phyloP scores from a whole-genome alignment of 2,888 invertebrate genomes.

The Polyommatus iphigenia region DNA sequence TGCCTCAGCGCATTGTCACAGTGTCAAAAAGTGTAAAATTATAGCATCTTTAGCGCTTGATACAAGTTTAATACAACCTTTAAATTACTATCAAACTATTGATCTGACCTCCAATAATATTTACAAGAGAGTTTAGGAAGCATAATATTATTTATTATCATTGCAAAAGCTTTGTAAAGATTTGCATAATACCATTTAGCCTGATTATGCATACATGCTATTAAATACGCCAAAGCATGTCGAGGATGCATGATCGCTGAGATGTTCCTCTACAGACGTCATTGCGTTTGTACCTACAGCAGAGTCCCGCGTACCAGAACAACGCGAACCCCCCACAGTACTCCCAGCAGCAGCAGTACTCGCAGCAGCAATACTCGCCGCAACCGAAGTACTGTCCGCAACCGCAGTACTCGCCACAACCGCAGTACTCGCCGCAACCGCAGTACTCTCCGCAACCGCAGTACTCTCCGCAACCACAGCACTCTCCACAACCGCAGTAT shows the following conservation, averaged over 20 bases:
- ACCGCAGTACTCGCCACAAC: slow-evolving; percentile 46
- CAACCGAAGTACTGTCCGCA: slow-evolving; percentile 42
- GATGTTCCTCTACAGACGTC: slow-evolving; percentile 38
- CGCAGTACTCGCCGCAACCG: slow-evolving; percentile 46
- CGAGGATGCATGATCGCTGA: slow-evolving; percentile 17
- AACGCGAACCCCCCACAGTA: slow-evolving; percentile 54
- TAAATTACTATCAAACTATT: neutral
- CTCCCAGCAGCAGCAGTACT: slow-evolving; percentile 49
- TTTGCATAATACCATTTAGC: slow-evolving; percentile 12
- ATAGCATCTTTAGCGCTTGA: neutral
- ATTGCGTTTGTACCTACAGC: slow-evolving; percentile 55
- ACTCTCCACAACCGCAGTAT: slow-evolving; percentile 53
- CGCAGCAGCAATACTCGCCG: slow-evolving; percentile 45
- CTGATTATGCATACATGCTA: slow-evolving; percentile 19
- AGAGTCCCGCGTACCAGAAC: slow-evolving; percentile 53
- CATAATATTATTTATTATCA: slow-evolving; percentile 22
- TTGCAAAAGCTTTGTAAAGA: slow-evolving; percentile 26
- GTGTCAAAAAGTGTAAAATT: neutral
- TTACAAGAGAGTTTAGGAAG: neutral
- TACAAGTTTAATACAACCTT: neutral
- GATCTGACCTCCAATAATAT: neutral
- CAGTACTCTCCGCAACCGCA: slow-evolving; percentile 42
- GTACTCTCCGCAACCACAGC: slow-evolving; percentile 51
- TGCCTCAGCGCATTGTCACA: slow-evolving; percentile 36
- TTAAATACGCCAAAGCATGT: slow-evolving; percentile 16